Base-by-base conservation (phyloP, 2,888 invertebrate genomes). In the Gonocerus acuteangulatus region DNA sequence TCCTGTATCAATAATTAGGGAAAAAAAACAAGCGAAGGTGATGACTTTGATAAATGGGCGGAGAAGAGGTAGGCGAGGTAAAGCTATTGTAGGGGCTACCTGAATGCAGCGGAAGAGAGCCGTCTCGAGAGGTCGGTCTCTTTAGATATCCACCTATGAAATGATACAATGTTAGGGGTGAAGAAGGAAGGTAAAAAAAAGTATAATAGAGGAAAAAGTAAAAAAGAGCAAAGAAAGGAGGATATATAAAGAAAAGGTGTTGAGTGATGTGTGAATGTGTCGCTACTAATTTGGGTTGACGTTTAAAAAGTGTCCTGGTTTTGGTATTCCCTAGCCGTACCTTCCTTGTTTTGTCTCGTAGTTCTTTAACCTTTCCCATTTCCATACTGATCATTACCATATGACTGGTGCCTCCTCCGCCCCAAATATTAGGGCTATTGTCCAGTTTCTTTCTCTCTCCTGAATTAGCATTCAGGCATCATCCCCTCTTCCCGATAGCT, bases 231-330 rank as follows among this genome's bases (percentile, higher is more conserved):
- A 21, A n/a, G 22, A 42, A 39, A 52, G 42, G 23, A 34, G 15
- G 11, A 52, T 34, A 52, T 52, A 52, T 52, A 52, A 34, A 52
- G 52, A 52, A 34, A 36, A 52, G 52, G 52, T 52, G 52, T 52
- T 52, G 52, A 52, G 52, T 52, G 52, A 52, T 52, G 52, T 52
- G 39, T 52, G 52, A 52, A 52, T 52, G 52, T 52, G 52, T 52
- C 36, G 39, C 58, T 57, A 61, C 63, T 64, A 64, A 64, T 64
- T 64, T 64, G 54, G 61, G 57, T 64, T 61, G 63, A 64, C 63
- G 61, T 64, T 61, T 64, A 64, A 64, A 64, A 64, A 64, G 63
- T 61, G 63, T 64, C 58, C 36, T 64, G 58, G 58, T 64, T 61
- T 64, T 61, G 61, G 61, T 64, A 64, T 61, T 64, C 61, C 45